Evolutionary conservation across 1,140 invertebrate species (phyloP).

Genomic region (Eumaeus atala): DNA sequence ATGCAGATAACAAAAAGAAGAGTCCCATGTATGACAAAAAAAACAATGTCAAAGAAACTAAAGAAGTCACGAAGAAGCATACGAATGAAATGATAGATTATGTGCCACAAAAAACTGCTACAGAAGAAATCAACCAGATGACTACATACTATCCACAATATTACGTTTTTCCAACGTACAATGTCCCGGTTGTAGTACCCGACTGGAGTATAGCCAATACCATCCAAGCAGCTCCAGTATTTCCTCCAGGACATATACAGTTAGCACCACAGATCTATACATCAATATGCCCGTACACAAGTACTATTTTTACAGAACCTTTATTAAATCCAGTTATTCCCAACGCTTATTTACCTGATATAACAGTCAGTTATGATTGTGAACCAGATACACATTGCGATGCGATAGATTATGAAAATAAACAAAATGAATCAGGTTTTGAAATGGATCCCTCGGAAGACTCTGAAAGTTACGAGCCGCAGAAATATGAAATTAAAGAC

Average conservation of each 20-base stretch:
- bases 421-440: background rate
- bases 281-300: constrained; percentile 27
- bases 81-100: too few relatives aligned
- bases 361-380: constrained; percentile 6
- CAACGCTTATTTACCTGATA: constrained; percentile 17
- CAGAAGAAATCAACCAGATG: constrained; percentile 21
- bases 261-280: constrained; percentile 25
- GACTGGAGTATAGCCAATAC: constrained; percentile 26
- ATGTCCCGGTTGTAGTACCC: constrained; percentile 21
- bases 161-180: constrained; percentile 21
- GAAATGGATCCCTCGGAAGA: background rate
- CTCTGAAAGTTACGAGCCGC: background rate
- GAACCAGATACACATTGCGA: constrained; percentile 13
- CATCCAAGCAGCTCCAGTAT: constrained; percentile 4
- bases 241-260: constrained; percentile 22
- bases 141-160: constrained; percentile 26
- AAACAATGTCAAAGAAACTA: too few relatives aligned
- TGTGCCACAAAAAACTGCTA: too few relatives aligned
- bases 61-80: too few relatives aligned
- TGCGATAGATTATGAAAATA: background rate
- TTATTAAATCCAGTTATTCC: constrained; percentile 19
- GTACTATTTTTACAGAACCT: constrained; percentile 17
- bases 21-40: too few relatives aligned
- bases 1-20: too few relatives aligned
- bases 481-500: constrained; percentile 17